Evolutionary conservation across 1,140 invertebrate genomes (phyloP).

Genomic region (Oncopodura yosiiana): DNA sequence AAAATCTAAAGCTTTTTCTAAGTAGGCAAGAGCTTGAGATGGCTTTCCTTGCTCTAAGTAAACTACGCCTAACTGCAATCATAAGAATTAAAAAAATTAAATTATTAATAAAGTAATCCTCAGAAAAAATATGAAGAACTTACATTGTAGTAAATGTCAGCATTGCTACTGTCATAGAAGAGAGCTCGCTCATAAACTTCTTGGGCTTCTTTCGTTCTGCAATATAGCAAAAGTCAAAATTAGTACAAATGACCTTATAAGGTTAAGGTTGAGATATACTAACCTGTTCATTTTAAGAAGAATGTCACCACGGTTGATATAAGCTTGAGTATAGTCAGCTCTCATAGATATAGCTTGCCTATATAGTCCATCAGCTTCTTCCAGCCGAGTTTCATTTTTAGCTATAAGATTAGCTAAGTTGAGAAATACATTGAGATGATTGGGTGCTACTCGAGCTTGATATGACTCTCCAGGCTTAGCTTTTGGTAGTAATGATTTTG

Average conservation of each 20-base stretch:
- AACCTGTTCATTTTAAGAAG: constrained; percentile 81
- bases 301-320: constrained; percentile 93
- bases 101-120: too few relatives aligned
- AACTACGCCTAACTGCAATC: constrained; percentile 77
- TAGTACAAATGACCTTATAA: too few relatives aligned
- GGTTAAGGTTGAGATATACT: background rate
- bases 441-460: constrained; percentile 88
- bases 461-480: constrained; percentile 86
- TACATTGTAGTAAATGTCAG: constrained; percentile 95
- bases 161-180: constrained; percentile 85
- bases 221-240: constrained; percentile 26
- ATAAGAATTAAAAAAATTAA: constrained; percentile 29
- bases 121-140: too few relatives aligned
- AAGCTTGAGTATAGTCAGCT: constrained; percentile 92
- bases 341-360: constrained; percentile 92
- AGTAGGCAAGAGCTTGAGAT: constrained; percentile 76
- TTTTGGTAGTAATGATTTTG: constrained; percentile 79
- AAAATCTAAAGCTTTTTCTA: constrained; percentile 84
- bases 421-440: constrained; percentile 90
- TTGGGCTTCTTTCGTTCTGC: constrained; percentile 79
- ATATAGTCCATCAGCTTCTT: constrained; percentile 89
- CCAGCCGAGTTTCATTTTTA: constrained; percentile 77
- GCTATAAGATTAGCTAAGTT: constrained; percentile 92
- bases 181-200: constrained; percentile 88
- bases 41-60: constrained; percentile 84